phyloP scores from a whole-genome alignment of 23 tunicate species.

The Halocynthia roretzi region DNA sequence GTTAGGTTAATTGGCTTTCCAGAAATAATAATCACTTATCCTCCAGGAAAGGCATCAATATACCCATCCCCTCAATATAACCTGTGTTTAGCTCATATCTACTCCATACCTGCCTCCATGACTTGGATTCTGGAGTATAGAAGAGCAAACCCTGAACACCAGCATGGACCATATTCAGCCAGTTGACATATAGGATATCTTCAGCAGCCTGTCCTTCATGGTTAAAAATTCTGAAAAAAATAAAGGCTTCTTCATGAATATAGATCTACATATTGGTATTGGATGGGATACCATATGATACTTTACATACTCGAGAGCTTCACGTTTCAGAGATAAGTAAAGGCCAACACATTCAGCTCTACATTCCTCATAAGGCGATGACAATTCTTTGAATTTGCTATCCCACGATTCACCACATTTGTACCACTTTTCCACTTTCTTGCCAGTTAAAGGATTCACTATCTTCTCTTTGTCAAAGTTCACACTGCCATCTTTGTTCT shows the following conservation, averaged over 20 bases:
- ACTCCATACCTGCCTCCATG: constrained; percentile 18
- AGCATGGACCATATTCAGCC: constrained; percentile 28
- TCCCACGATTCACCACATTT: constrained; percentile 18
- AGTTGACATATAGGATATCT: constrained; percentile 17
- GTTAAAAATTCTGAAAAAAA: constrained; percentile 1
- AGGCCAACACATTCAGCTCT: constrained; percentile 30
- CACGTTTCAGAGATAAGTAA: constrained; percentile 12
- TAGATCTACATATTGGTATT: no score
- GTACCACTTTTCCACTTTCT: constrained; percentile 20
- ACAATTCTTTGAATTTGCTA: constrained; percentile 12
- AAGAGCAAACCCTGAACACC: constrained; percentile 24
- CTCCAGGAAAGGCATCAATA: no score
- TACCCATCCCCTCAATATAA: no score
- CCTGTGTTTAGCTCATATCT: no score
- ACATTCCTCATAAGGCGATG: constrained; percentile 24
- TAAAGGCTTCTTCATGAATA: no score
- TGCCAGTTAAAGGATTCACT: constrained; percentile 8
- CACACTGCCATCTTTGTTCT: constrained; percentile 6
- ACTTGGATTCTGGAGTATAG: constrained; percentile 15
- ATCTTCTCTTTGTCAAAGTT: constrained; percentile 1
- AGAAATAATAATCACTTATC: no score
- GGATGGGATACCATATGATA: no score
- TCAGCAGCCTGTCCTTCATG: constrained; percentile 21
- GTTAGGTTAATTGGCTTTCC: no score
- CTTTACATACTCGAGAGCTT: background rate